Evolutionary conservation across 2,113 vertebrate genomes (phyloP), one percentile per base, ranked within the genome.

Genomic region (Muntiacus muntjak): DNA sequence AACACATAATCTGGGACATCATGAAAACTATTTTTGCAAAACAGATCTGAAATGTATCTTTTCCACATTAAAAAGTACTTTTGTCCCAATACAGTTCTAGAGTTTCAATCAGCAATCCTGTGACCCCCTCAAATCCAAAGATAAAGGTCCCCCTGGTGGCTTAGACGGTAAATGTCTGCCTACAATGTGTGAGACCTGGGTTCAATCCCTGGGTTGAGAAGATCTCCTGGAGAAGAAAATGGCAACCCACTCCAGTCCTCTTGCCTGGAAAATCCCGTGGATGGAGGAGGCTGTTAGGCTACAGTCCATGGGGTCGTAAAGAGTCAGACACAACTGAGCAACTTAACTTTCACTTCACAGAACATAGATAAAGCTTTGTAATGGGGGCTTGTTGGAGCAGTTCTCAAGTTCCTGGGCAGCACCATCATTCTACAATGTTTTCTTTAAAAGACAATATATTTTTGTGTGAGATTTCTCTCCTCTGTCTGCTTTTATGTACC

Each of bases 391-490:
- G 0, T 36, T 28, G 17, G 12, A 54, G 0, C 23, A 33, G 1
- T 58, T 74, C 30, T 91, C 30, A 5, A 64, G 7, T 88, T 88
- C 25, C 62, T 91, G 2, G 40, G 7, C 3, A 62, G 26, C 21
- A 71, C 7, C 4, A n/a, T 45, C 57, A 25, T 57, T 43, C 30
- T 25, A 45, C 30, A 47, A 30, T 91, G 21, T 96, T 96, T 97
- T 91, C 52, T 81, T 93, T 89, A 78, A 97, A 88, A 92, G 19
- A 87, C 8, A 96, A 54, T 81, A 3, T 50, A 19, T 87, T 60
- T 96, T 85, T 28, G 7, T n/a, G 26, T 67, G 5, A 92, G 21
- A 74, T 67, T 64, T 55, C 81, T 82, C 74, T 23, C 14, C 26
- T 90, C 45, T 0, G 0, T 67, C 54, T 91, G 7, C 50, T 93